Evolutionary conservation across 2,113 vertebrate genomes (phyloP), one percentile per base, ranked within the genome.

Genomic region (Nothocercus nigrocapillus): DNA sequence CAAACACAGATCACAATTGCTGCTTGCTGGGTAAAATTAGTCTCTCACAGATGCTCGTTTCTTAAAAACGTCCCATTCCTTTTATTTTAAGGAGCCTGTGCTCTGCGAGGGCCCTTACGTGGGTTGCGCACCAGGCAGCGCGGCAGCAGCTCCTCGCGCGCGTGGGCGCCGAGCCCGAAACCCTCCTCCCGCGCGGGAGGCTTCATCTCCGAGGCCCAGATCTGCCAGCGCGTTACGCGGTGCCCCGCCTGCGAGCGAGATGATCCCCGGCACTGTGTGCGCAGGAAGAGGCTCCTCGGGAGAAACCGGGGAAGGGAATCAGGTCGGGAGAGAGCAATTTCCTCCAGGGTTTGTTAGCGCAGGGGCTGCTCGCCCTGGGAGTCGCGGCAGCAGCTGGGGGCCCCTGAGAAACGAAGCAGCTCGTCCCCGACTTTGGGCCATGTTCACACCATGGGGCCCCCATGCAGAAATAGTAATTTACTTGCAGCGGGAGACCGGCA

Each of bases 11-110:
- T n/a, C 54, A 19, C 92, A 40, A 36, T 59, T 68, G 93, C 92
- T 53, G 45, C 86, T 89, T 12, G 47, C 93, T 66, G 63, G 62
- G 91, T 77, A 83, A 88, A 95, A 91, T 68, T 82, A 85, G 75
- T 13, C 81, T 30, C 53, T 51, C 81, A 5, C 96, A 96, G 94
- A 75, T 86, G 93, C 89, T 88, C 49, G 3, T 25, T 75, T 79
- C 93, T 75, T 67, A 28, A 11, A 69, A 63, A 12, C 63, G 44
- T 72, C 77, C 83, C 86, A 49, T 45, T 8, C 47, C 9, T 91
- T 86, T 86, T 51, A 59, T 64, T 75, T 85, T 51, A 75, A 90
- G 93, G 58, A 85, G 32, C 85, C 82, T 19, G 4, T 10, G 85
- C 68, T 82, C 85, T 15, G 13, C 21, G 7, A 56, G 58, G 89